phyloP scores from a whole-genome alignment of 2,888 invertebrate genomes.

The Pherbina coryleti region DNA sequence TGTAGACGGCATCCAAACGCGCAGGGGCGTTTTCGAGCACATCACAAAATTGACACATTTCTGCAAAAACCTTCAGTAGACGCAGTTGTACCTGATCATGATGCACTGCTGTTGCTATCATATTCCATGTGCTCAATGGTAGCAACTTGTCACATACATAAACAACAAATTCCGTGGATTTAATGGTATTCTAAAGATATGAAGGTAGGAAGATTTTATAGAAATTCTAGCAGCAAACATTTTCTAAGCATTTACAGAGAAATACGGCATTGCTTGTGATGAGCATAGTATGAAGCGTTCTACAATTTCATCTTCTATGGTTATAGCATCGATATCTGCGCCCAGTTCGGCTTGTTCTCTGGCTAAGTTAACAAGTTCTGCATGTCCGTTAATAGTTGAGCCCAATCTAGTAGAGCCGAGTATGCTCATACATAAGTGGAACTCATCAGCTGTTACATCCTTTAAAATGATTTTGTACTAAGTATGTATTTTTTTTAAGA shows the following conservation, averaged over 20 bases:
- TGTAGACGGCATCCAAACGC: constrained; percentile 82
- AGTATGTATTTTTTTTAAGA: not conserved
- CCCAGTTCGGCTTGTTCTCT: constrained; percentile 89
- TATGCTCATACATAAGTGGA: constrained; percentile 88
- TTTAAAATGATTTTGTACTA: constrained; percentile 62
- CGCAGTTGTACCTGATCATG: constrained; percentile 80
- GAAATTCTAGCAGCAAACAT: no score
- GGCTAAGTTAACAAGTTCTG: constrained; percentile 87
- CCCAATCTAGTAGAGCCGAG: constrained; percentile 85
- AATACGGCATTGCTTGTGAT: constrained; percentile 86
- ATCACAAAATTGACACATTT: constrained; percentile 83
- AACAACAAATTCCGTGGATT: constrained; percentile 85
- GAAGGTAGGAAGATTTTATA: constrained; percentile 33
- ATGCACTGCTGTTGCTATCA: constrained; percentile 74
- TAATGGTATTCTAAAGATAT: constrained; percentile 83
- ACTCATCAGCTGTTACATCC: constrained; percentile 93
- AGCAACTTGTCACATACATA: constrained; percentile 89
- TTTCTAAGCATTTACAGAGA: constrained; percentile 78
- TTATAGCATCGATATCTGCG: constrained; percentile 71
- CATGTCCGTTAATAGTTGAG: constrained; percentile 85
- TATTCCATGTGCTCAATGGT: constrained; percentile 77
- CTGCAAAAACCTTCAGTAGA: constrained; percentile 87
- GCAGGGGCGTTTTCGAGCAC: constrained; percentile 80
- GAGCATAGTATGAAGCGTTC: constrained; percentile 88
- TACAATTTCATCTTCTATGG: constrained; percentile 77